A percentile compares a stretch with the other conserved stretches of the same genome.
Conservation (phyloP, 1,140 invertebrate genomes). For the Homarus americanus region DNA sequence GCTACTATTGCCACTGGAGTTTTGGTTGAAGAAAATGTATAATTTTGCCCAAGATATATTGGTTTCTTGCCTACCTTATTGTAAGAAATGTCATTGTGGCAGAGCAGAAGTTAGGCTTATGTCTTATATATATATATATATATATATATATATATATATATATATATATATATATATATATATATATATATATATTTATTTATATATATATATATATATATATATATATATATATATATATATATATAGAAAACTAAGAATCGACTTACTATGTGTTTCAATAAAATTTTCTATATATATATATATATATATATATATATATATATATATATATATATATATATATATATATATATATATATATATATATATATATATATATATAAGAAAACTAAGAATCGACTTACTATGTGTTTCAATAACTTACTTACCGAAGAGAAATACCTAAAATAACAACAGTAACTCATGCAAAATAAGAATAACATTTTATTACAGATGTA, state of each 20-base stretch:
- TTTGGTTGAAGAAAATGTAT: too few species aligned
- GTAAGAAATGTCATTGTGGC: too few species aligned
- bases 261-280: background rate
- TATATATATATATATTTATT: conserved; percentile 23
- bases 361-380: conserved; percentile 3
- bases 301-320: conserved; percentile 36
- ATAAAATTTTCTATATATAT: background rate
- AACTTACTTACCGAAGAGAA: too few species aligned
- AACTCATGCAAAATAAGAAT: too few species aligned
- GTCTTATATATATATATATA: conserved; percentile 11
- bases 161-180: conserved; percentile 34
- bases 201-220: conserved; percentile 21
- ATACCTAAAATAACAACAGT: too few species aligned
- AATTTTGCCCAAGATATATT: too few species aligned
- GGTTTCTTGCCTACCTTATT: too few species aligned
- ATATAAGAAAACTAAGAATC: background rate
- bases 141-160: conserved; percentile 34
- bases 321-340: conserved; percentile 26
- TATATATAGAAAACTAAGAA: background rate
- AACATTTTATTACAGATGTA: too few species aligned
- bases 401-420: background rate
- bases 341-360: conserved; percentile 30
- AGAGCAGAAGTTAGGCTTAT: too few species aligned
- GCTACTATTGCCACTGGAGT: too few species aligned
- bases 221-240: conserved; percentile 9